Conservation (phyloP, 2,888 invertebrate species). For the Nysson spinosus region DNA sequence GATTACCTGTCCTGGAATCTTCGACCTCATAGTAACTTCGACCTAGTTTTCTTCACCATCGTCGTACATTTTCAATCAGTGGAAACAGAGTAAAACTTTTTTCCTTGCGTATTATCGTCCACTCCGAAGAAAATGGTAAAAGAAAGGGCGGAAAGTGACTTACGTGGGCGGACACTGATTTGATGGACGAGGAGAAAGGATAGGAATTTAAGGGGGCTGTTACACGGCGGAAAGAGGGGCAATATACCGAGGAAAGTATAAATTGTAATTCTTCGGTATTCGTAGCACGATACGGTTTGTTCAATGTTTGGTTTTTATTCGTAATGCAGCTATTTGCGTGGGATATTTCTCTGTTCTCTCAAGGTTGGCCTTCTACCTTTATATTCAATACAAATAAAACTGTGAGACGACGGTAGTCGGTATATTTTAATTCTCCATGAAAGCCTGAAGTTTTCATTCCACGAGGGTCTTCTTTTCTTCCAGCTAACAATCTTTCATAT, state of each 20-base stretch:
- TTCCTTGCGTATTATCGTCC: constrained; percentile 6
- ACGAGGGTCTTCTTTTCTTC: no score
- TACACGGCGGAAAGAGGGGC: constrained; percentile 17
- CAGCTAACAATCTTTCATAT: no score
- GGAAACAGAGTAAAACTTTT: constrained; percentile 2
- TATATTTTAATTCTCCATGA: constrained; percentile 29
- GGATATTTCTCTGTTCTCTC: neutral
- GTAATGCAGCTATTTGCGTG: constrained; percentile 16
- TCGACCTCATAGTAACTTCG: constrained; percentile 4
- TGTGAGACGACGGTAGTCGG: neutral
- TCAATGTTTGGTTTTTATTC: constrained; percentile 19
- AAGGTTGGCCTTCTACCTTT: neutral
- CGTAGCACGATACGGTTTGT: constrained; percentile 15
- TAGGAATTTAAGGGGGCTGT: no score
- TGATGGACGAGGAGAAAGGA: constrained; percentile 46
- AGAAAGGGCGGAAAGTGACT: neutral
- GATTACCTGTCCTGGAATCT: constrained; percentile 9
- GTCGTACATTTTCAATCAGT: constrained; percentile 21
- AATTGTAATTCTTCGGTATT: constrained; percentile 10
- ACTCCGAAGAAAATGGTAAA: neutral
- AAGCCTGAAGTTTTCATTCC: constrained; percentile 7
- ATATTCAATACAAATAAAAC: constrained; percentile 15
- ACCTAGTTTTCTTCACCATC: constrained; percentile 17
- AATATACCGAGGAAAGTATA: neutral
- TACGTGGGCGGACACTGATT: constrained; percentile 39